Evolutionary conservation across 1,140 invertebrate species (phyloP), one percentile per base, ranked within the genome.

Genomic region (Eupeodes corollae): DNA sequence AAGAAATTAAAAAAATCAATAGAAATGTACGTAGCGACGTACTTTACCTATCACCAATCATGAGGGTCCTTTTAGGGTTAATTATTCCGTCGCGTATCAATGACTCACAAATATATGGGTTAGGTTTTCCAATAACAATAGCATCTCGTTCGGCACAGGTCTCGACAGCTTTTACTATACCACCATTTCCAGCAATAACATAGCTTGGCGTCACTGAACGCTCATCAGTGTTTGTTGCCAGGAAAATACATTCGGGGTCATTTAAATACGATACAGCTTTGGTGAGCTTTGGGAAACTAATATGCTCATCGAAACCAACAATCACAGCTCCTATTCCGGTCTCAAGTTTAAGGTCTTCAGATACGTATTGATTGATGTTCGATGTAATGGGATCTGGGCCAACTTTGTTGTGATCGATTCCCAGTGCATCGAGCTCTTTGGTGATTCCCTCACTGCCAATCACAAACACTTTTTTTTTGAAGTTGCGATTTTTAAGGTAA

Each of bases 191-290:
- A 70, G 73, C 70, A 51, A 80, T 73, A 32, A 79, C 59, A 21
- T 78, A 55, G 18, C 61, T 57, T 2, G 68, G 62, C 48, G 73
- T 68, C 45, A 87, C 79, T 70, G 86, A 85, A 46, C 79, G 67
- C 67, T 90, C 86, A 73, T 98, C 95, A 12, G 87, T 91, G 63
- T 98, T 98, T 3, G 92, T 96, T 0, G 82, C 91, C 51, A 98
- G 73, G 62, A 97, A 98, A 42, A 88, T 56, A 57, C 83, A 83
- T 18, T 83, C 74, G 1, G 80, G 77, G 63, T 88, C 73, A 12
- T 77, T 76, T 12, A 94, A 71, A 69, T 97, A 98, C 16, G 79
- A 82, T 0, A 84, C 83, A 14, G 92, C 93, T 73, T 91, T 93
- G 52, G 90, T 71, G 53, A 98, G 79, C 73, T 98, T 98, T 1